phyloP scores from a whole-genome alignment of 2,797 vertebrate species.

The Agapornis canus region DNA sequence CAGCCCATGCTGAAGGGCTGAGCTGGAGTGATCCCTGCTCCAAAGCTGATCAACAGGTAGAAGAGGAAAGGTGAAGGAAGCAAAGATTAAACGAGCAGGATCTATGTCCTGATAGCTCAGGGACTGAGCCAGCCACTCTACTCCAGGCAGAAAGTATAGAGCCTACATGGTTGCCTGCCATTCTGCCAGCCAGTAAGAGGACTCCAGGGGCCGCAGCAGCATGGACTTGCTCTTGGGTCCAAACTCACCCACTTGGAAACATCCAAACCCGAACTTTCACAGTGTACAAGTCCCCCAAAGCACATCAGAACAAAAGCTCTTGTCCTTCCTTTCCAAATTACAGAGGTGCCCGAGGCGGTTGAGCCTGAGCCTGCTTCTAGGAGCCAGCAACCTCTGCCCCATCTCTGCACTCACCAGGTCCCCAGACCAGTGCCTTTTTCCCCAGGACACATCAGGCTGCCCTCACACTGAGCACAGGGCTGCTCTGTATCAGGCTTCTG shows the following conservation, averaged over 20 bases:
- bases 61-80: background rate
- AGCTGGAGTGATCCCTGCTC: background rate
- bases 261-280: background rate
- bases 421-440: rapidly evolving
- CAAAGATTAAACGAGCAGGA: rapidly evolving
- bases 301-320: background rate
- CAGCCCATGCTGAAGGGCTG: background rate
- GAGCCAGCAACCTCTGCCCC: background rate
- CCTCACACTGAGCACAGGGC: background rate
- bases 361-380: background rate
- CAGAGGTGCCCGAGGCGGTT: background rate
- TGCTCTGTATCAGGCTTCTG: rapidly evolving
- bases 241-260: background rate
- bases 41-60: background rate
- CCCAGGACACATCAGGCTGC: background rate
- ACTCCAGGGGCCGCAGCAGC: background rate
- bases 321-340: background rate
- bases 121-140: rapidly evolving
- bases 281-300: background rate
- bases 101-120: background rate
- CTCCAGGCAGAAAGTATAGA: background rate
- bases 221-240: rapidly evolving
- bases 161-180: rapidly evolving
- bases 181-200: background rate
- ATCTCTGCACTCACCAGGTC: rapidly evolving